Percentiles rank a stretch among this genome's conserved stretches.
These are phyloP conservation scores for Lutraria lutraria DNA, from an alignment of 2,888 invertebrate genomes.

Conservation along the genomic window DNA sequence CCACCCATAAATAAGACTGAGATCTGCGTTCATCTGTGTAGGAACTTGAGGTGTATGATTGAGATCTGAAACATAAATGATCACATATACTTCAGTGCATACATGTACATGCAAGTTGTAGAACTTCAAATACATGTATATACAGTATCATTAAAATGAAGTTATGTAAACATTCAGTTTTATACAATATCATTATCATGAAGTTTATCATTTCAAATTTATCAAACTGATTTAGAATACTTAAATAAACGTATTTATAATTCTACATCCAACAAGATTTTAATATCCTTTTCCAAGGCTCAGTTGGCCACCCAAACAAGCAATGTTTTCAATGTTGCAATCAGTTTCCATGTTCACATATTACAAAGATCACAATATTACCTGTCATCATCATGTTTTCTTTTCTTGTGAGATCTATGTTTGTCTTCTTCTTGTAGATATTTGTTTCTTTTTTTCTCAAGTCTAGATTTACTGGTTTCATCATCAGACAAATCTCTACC, in stretches of 20 bases:
- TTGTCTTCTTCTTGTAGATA: conserved; percentile 31
- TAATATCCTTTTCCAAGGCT: no score
- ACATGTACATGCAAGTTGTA: background rate
- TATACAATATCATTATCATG: no score
- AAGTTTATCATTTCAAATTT: no score
- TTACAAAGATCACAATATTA: background rate
- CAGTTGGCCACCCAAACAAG: no score
- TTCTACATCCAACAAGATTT: no score
- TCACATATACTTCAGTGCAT: background rate
- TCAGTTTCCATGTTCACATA: no score
- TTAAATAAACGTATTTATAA: no score
- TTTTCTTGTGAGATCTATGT: conserved; percentile 56
- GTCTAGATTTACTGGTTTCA: conserved; percentile 36
- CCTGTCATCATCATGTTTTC: conserved; percentile 59
- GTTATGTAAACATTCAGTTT: background rate
- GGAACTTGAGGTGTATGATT: conserved; percentile 27
- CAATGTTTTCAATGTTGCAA: no score
- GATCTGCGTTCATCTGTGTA: conserved; percentile 12
- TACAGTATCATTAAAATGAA: no score
- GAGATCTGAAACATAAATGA: conserved; percentile 25
- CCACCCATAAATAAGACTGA: conserved; percentile 80
- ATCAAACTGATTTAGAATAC: no score
- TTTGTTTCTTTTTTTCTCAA: conserved; percentile 14
- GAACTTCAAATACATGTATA: background rate
- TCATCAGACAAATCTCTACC: conserved; percentile 33